A percentile compares a stretch with the other conserved stretches of the same genome.
These are phyloP conservation scores for Drosophila trapezifrons DNA, from an alignment of 1,140 invertebrate genomes.

Conservation along the genomic window DNA sequence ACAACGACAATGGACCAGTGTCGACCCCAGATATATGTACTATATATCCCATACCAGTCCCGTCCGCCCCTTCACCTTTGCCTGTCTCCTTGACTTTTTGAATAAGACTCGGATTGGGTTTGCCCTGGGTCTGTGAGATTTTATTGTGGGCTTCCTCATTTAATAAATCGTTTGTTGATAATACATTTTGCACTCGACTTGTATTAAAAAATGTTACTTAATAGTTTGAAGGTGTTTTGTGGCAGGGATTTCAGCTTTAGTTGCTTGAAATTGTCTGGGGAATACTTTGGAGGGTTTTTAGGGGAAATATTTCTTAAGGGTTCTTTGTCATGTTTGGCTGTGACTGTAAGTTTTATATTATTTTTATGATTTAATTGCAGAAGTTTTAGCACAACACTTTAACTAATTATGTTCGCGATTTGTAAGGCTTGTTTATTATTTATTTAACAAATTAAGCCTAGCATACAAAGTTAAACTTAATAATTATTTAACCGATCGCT, in stretches of 20 bases:
- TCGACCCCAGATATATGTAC: slow-evolving; percentile 30
- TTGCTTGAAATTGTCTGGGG: neutral
- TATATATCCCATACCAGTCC: slow-evolving; percentile 2
- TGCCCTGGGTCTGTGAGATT: slow-evolving; percentile 32
- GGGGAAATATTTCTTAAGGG: neutral
- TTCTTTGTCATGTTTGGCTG: too few species aligned
- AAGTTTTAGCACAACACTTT: too few species aligned
- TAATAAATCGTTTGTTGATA: slow-evolving; percentile 79
- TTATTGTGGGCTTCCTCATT: slow-evolving; percentile 71
- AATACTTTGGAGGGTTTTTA: neutral
- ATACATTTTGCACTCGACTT: slow-evolving; percentile 56
- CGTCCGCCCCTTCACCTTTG: slow-evolving; percentile 15
- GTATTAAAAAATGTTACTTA: slow-evolving; percentile 66
- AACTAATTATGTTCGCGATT: too few species aligned
- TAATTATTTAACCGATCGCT: too few species aligned
- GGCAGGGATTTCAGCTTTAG: too few species aligned
- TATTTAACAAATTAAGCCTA: too few species aligned
- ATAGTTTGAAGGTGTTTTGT: slow-evolving; percentile 14
- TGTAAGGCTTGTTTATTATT: too few species aligned
- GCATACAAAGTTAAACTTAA: too few species aligned
- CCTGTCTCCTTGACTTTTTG: slow-evolving; percentile 24
- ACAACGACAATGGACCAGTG: slow-evolving; percentile 71
- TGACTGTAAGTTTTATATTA: neutral
- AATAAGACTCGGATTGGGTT: slow-evolving; percentile 11
- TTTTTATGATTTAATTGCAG: neutral